Percentiles rank a stretch among this genome's conserved stretches.
Conservation (phyloP, 2,113 vertebrate genomes). For the Anhinga anhinga region DNA sequence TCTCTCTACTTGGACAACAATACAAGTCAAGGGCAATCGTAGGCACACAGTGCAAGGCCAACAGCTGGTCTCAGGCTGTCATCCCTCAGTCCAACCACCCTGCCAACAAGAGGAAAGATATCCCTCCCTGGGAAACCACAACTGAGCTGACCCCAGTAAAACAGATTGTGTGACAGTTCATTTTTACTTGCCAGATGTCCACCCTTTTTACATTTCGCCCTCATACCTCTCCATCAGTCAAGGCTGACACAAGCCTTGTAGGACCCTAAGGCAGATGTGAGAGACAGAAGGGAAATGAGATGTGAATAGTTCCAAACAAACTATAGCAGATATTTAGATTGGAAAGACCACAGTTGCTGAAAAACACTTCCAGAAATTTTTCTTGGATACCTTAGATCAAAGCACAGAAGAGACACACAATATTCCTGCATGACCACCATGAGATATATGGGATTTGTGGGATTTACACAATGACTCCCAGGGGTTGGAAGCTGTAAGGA, state of each 20-base stretch:
- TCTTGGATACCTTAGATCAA: neutral
- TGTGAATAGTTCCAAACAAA: neutral
- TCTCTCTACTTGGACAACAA: neutral
- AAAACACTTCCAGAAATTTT: neutral
- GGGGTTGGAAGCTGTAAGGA: neutral
- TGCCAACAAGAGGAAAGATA: neutral
- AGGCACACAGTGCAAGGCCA: fast-evolving
- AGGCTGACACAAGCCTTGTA: neutral
- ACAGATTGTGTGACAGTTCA: neutral
- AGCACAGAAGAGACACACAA: neutral
- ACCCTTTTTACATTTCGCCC: neutral
- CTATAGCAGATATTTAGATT: neutral
- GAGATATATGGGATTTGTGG: neutral
- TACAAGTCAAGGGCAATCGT: neutral
- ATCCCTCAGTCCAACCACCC: neutral
- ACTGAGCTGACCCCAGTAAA: neutral
- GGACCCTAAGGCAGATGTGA: neutral
- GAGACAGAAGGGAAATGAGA: neutral
- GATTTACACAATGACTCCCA: neutral
- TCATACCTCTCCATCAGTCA: neutral
- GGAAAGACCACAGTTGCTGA: neutral
- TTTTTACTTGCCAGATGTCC: neutral
- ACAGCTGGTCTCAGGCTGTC: neutral
- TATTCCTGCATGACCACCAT: neutral
- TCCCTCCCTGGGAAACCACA: neutral